Evolutionary conservation across 2,888 invertebrate genomes (phyloP).

Genomic region (Rhabditoides inermis): DNA sequence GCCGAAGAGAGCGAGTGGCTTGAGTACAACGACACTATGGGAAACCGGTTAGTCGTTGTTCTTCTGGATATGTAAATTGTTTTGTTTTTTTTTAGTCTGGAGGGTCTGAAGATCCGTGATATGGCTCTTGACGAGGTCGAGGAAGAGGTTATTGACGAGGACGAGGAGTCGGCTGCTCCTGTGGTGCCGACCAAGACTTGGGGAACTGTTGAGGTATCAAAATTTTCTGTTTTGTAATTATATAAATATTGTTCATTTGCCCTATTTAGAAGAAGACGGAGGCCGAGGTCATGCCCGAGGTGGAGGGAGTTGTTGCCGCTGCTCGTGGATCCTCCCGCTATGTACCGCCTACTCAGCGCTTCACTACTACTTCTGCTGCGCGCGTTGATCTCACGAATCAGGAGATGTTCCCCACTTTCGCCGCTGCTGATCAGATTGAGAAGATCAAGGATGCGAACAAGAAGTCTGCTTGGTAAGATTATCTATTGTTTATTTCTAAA

Average conservation of each 20-base stretch:
- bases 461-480: conserved; percentile 8
- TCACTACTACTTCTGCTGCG: neutral
- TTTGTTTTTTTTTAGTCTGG: conserved; percentile 17
- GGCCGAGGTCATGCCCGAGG: too few relatives aligned
- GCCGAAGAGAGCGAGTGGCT: conserved; percentile 38
- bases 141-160: conserved; percentile 20
- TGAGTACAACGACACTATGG: conserved; percentile 19
- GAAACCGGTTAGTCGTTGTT: neutral
- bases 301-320: too few relatives aligned
- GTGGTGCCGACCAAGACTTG: conserved; percentile 11
- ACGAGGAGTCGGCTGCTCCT: conserved; percentile 12
- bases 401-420: conserved; percentile 42
- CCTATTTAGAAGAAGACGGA: too few relatives aligned
- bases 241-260: too few relatives aligned
- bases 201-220: conserved; percentile 18
- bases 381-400: conserved; percentile 19
- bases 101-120: conserved; percentile 34
- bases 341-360: neutral
- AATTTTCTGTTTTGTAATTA: too few relatives aligned
- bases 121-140: conserved; percentile 24
- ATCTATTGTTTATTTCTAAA: neutral
- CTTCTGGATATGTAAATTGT: neutral
- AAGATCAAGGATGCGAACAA: conserved; percentile 35
- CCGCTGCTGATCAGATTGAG: conserved; percentile 40
- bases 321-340: too few relatives aligned